Conservation (phyloP, 2,113 vertebrate species). For the Sceloporus undulatus region DNA sequence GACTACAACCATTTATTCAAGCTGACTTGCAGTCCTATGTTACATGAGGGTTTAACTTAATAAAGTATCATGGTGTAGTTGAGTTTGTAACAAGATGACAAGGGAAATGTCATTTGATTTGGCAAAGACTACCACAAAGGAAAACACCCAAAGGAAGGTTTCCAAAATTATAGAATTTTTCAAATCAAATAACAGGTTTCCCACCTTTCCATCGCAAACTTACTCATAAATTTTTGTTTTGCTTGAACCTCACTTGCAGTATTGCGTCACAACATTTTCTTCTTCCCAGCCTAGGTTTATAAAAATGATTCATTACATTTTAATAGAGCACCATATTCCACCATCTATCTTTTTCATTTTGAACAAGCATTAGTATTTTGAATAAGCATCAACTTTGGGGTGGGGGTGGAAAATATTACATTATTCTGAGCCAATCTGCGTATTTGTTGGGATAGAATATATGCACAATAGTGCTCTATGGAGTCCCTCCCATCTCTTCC, state of each 20-base stretch:
- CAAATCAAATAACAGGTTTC: background rate
- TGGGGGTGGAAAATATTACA: background rate
- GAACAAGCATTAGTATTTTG: background rate
- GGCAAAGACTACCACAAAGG: too few species aligned
- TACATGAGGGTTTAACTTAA: background rate
- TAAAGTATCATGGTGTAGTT: background rate
- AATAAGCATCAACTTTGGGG: background rate
- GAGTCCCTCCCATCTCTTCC: background rate
- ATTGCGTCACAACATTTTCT: background rate
- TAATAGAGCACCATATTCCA: background rate
- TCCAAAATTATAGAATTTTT: background rate
- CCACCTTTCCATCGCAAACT: background rate
- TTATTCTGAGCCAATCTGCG: background rate
- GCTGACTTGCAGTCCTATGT: background rate
- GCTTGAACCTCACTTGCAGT: background rate
- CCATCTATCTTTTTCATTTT: too few species aligned
- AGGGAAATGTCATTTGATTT: background rate
- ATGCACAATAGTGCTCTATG: background rate
- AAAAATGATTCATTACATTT: background rate
- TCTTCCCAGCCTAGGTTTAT: background rate
- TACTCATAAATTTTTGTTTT: background rate
- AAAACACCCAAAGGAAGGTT: too few species aligned
- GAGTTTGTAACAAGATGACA: background rate
- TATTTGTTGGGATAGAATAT: background rate
- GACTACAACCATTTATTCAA: background rate